Conservation (phyloP, 1,140 invertebrate genomes). For the Episyrphus balteatus region DNA sequence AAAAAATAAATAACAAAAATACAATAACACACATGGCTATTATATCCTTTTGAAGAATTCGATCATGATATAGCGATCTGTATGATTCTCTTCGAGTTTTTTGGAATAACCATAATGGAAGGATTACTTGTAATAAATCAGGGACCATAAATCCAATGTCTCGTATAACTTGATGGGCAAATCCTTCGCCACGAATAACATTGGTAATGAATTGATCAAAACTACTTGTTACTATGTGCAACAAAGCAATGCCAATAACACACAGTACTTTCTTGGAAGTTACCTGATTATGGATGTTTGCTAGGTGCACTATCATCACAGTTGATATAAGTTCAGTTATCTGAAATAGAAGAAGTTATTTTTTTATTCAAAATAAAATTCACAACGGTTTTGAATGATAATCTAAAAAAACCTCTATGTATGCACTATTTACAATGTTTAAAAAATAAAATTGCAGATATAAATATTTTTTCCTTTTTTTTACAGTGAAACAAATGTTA, state of each 20-base stretch:
- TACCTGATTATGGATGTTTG: constrained; percentile 44
- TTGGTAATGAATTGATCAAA: constrained; percentile 67
- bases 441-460: too few species aligned
- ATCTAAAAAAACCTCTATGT: too few species aligned
- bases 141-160: constrained; percentile 66
- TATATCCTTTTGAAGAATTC: constrained; percentile 29
- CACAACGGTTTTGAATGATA: too few species aligned
- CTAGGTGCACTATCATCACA: constrained; percentile 47
- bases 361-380: too few species aligned
- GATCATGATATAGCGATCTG: constrained; percentile 27
- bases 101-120: constrained; percentile 44
- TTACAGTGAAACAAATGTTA: too few species aligned
- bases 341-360: constrained; percentile 12
- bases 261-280: constrained; percentile 50
- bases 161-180: constrained; percentile 56
- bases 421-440: too few species aligned
- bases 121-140: constrained; percentile 54
- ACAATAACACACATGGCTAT: constrained; percentile 32
- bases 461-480: too few species aligned
- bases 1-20: constrained; percentile 26
- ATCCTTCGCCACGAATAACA: constrained; percentile 57
- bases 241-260: constrained; percentile 52
- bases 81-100: constrained; percentile 24
- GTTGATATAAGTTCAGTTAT: constrained; percentile 64
- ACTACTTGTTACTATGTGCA: constrained; percentile 59